Conservation (phyloP, 1,140 invertebrate genomes). For the Anastatus disparis region DNA sequence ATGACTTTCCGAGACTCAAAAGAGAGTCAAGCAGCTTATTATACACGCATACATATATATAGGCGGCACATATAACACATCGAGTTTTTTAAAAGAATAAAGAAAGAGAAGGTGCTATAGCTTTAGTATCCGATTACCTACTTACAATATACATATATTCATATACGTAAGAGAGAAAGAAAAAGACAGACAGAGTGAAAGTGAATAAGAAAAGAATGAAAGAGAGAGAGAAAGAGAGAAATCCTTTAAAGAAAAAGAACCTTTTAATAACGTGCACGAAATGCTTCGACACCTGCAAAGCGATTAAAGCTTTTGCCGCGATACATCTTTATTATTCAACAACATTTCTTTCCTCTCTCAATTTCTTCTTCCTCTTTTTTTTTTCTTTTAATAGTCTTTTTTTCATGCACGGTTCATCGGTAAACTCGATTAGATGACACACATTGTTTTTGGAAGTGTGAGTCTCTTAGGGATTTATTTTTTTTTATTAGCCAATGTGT, state of each 20-base stretch:
- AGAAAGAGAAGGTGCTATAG: constrained; percentile 12
- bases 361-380: too few species aligned
- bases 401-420: too few species aligned
- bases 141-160: constrained; percentile 16
- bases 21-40: constrained; percentile 15
- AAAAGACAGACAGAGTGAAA: neutral
- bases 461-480: too few species aligned
- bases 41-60: neutral
- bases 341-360: constrained; percentile 46
- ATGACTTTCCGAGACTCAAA: constrained; percentile 19
- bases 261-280: constrained; percentile 9
- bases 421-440: constrained; percentile 59
- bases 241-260: too few species aligned
- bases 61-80: too few species aligned
- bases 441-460: constrained; percentile 42
- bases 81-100: too few species aligned
- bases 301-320: too few species aligned
- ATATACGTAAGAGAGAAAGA: too few species aligned
- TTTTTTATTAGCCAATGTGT: constrained; percentile 24
- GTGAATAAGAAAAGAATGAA: neutral
- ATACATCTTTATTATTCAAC: constrained; percentile 61
- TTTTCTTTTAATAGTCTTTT: too few species aligned
- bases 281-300: constrained; percentile 52
- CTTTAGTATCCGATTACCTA: constrained; percentile 26
- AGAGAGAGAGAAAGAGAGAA: too few species aligned